Evolutionary conservation across 2,797 vertebrate species (phyloP).

Genomic region (Sardinella longiceps): DNA sequence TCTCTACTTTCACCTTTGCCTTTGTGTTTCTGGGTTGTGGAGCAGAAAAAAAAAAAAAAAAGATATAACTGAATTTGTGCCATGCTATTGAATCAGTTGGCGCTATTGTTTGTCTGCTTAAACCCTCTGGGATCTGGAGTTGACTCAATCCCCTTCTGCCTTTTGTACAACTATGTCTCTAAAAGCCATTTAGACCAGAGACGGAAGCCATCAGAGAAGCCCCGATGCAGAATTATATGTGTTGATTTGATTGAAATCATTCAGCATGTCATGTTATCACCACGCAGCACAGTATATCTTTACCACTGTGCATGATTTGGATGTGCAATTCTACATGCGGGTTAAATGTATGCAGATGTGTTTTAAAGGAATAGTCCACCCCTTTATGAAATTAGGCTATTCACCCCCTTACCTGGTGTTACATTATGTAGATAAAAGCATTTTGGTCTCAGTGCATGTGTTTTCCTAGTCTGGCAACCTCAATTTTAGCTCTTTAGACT

Average conservation of each 20-base stretch:
- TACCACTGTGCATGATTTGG: background rate
- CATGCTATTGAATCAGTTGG: background rate
- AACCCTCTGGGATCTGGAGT: background rate
- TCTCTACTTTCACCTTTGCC: slow-evolving; percentile 4
- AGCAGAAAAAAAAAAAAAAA: background rate
- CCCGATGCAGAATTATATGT: background rate
- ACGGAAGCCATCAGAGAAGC: background rate
- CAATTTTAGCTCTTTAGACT: too few species aligned
- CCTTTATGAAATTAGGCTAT: too few species aligned
- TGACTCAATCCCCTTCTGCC: background rate
- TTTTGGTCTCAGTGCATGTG: too few species aligned
- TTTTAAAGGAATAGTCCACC: too few species aligned
- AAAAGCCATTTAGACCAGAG: background rate
- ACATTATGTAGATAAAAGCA: too few species aligned
- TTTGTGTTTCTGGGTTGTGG: background rate
- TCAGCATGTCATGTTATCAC: background rate
- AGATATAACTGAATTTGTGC: background rate
- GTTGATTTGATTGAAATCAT: background rate
- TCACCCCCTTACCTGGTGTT: too few species aligned
- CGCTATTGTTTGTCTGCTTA: background rate
- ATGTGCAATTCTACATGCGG: background rate
- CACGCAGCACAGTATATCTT: background rate
- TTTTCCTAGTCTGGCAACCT: too few species aligned
- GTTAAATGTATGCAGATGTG: background rate
- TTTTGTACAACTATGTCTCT: background rate